These are phyloP conservation scores for Arbacia lixula DNA, from an alignment of 53 echinoderm and acorn worm species.

Conservation along the genomic window DNA sequence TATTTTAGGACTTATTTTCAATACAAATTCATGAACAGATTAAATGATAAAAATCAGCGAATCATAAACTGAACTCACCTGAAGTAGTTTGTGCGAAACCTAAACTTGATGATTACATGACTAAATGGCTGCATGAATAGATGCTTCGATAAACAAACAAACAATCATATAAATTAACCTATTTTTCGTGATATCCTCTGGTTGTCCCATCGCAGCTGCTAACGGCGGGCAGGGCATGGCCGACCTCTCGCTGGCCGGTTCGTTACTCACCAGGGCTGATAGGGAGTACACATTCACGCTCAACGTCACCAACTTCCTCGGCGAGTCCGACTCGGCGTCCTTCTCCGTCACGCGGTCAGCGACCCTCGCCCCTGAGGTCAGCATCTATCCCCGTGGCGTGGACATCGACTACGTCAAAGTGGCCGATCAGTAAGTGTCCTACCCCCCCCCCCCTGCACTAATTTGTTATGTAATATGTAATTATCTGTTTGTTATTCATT, in stretches of 20 bases:
- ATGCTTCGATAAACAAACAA: too few relatives aligned
- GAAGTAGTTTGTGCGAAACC: too few relatives aligned
- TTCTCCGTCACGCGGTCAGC: conserved; percentile 68
- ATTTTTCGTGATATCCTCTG: too few relatives aligned
- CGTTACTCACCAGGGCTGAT: conserved; percentile 39
- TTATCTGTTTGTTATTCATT: not conserved
- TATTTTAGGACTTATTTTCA: too few relatives aligned
- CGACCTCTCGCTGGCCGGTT: conserved; percentile 30
- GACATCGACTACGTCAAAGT: conserved; percentile 67
- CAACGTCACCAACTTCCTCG: conserved; percentile 84
- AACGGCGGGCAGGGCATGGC: conserved; percentile 23
- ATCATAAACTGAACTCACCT: too few relatives aligned
- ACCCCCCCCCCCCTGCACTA: not conserved
- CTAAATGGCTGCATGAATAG: too few relatives aligned
- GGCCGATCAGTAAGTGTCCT: conserved; percentile 69
- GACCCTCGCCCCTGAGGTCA: conserved; percentile 77
- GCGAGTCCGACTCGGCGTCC: conserved; percentile 59
- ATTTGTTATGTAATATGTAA: not conserved
- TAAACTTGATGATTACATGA: too few relatives aligned
- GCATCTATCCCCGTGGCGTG: conserved; percentile 64
- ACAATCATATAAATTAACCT: too few relatives aligned
- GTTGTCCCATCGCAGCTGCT: conserved; percentile 28
- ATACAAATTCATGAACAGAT: too few relatives aligned
- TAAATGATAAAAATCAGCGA: too few relatives aligned
- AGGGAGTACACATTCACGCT: conserved; percentile 71